Evolutionary conservation across 1,140 invertebrate genomes (phyloP).

Genomic region (Steinernema khuongi): DNA sequence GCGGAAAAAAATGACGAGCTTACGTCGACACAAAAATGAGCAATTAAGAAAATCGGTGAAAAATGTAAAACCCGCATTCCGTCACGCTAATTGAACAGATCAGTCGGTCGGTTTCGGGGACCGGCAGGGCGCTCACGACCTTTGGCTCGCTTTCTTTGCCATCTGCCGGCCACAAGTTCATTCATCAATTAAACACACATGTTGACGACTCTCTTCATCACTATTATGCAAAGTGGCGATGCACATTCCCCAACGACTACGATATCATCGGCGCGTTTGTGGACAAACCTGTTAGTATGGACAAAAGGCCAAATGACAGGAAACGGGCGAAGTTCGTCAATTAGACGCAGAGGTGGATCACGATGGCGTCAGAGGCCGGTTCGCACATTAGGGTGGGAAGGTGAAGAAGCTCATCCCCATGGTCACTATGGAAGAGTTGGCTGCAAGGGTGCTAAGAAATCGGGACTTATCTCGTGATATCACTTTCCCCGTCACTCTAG

Average conservation of each 20-base stretch:
- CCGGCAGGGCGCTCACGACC: neutral
- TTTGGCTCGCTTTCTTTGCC: neutral
- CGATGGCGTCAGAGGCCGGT: too few relatives aligned
- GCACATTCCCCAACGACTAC: neutral
- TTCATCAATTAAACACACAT: constrained; percentile 17
- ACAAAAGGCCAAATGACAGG: too few relatives aligned
- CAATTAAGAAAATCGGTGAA: too few relatives aligned
- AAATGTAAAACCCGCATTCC: neutral
- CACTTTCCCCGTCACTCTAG: too few relatives aligned
- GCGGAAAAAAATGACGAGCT: neutral
- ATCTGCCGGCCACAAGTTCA: constrained; percentile 9
- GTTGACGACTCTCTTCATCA: neutral
- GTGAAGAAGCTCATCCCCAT: too few relatives aligned
- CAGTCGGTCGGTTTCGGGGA: too few relatives aligned
- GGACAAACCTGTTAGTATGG: neutral
- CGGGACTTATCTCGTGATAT: too few relatives aligned
- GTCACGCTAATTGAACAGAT: neutral
- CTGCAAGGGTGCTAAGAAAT: too few relatives aligned
- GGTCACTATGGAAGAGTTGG: too few relatives aligned
- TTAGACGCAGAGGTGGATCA: too few relatives aligned
- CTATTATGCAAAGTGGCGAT: constrained; percentile 6
- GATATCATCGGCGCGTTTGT: neutral
- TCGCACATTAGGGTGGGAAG: too few relatives aligned
- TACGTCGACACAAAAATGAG: neutral
- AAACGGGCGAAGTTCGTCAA: too few relatives aligned